Base-by-base conservation (phyloP, 37 sponge, comb jelly and placozoan genomes). In the Aplysina aerophoba region DNA sequence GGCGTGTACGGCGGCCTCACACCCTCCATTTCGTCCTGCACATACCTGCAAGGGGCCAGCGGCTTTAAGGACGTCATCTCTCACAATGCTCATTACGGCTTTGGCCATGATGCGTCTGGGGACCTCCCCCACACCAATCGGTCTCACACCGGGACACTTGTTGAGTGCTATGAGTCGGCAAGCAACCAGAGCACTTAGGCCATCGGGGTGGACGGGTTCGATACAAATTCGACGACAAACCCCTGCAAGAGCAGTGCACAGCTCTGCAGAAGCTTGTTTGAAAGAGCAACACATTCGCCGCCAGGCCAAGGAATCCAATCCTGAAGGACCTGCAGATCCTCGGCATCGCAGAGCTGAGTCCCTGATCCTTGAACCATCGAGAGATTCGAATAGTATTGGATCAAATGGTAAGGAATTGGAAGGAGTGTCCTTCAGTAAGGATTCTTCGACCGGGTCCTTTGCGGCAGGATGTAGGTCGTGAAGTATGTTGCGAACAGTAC, bases 21-120 rank as follows among this genome's bases (percentile, higher is more conserved):
- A 71, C 4, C 73, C 73, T 34, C 36, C 73, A 28, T 71, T 37
- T 21, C n/a, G 69, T 15, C 69, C 69, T 25, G 69, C 69, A 67
- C 69, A 67, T 27, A 25, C 13, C 28, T 67, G 69, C 13, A n/a
- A 8, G 36, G 73, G 6, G 11, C 73, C 73, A 2, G 73, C 73
- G 6, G 28, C 37, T 71, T 14, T 33, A 3, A 31, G n/a, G 73
- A 71, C 17, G 5, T 71, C 73, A 71, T 71, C 73, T 8, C 17
- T 20, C 6, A 71, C 17, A 37, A 34, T 37, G 3, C 37, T 5
- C 3, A 71, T 4, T 8, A 71, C 17, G 35, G 73, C 11, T 12
- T 71, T 35, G 11, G 37, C 21, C 20, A 71, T 71, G 2, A 14
- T 71, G 6, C 73, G 6, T 14, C 73, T 71, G 31, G 73, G 11